Evolutionary conservation across 2,113 vertebrate species (phyloP), one percentile per base, ranked within the genome.

Genomic region (Meleagris gallopavo): DNA sequence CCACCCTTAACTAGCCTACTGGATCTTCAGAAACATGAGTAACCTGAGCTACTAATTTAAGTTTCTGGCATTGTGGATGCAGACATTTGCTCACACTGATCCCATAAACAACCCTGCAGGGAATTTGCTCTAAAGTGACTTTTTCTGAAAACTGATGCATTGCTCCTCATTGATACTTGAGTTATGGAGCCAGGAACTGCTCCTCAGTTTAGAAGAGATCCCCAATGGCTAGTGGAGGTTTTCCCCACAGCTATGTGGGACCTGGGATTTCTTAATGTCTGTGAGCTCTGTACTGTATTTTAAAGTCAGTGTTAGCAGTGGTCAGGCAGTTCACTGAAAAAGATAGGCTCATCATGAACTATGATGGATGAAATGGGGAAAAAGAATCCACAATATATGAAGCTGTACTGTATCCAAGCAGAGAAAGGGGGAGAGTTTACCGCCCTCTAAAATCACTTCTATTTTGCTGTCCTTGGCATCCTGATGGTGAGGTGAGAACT

Each of bases 21-120:
- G 20, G 54, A 29, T 67, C 41, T 69, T 73, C 66, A 74, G 66
- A 73, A 73, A 54, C 11, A 0, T 4, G 27, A 32, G 22, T 66
- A 45, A 48, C 50, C 22, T 40, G 36, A 58, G 41, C 67, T 69
- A 43, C 45, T 79, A 7, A 40, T 6, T 0, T 22, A 7, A 45
- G 58, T 34, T 25, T 40, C 3, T 7, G 34, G 10, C 1, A 1
- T 0, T 5, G 25, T 38, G 40, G 25, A 19, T 77, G 32, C 58
- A 55, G 27, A 0, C 41, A 48, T 83, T 50, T 77, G 45, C 41
- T 66, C 20, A 48, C 17, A 29, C 36, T 67, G 57, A 36, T 66
- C 19, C 48, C 2, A 1, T 75, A 55, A 40, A 10, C 55, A 55
- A 17, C 41, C 43, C 34, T 45, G 61, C 36, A 67, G 50, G 57